Evolutionary conservation across 2,888 invertebrate genomes (phyloP).

Genomic region (Ophioninae sp.): DNA sequence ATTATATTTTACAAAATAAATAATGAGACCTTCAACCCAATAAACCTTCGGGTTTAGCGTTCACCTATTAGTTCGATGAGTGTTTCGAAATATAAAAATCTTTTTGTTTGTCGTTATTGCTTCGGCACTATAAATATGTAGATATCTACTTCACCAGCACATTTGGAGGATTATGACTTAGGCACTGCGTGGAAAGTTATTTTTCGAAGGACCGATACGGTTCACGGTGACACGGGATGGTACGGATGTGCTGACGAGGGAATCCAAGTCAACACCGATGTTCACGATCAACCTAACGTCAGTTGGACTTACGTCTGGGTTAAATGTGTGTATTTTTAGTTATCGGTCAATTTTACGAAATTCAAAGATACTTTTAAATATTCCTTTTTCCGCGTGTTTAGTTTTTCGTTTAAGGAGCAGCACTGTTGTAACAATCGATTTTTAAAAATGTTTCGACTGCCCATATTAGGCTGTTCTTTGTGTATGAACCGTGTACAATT

Average conservation of each 20-base stretch:
- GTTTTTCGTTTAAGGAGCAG: too few species aligned
- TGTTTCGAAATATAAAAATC: neutral
- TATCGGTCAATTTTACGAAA: neutral
- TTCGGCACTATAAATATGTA: conserved; percentile 33
- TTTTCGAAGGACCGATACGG: conserved; percentile 65
- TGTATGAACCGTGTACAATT: neutral
- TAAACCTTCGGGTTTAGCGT: neutral
- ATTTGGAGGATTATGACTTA: conserved; percentile 21
- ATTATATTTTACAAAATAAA: neutral
- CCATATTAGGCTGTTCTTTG: neutral
- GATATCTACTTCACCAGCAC: conserved; percentile 62
- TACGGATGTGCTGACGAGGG: conserved; percentile 74
- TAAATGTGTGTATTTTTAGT: conserved; percentile 70
- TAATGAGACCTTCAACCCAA: neutral
- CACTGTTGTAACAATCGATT: too few species aligned
- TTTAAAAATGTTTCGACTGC: neutral
- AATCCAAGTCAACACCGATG: conserved; percentile 52
- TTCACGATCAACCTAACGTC: conserved; percentile 62
- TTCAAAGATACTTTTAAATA: neutral
- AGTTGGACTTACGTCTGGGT: conserved; percentile 77
- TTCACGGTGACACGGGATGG: conserved; percentile 76
- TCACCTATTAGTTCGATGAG: neutral
- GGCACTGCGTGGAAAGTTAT: conserved; percentile 47
- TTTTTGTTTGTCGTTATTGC: neutral
- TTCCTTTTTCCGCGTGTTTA: too few species aligned